Conservation (phyloP, 2,113 vertebrate genomes). For the Zosterops hypoxanthus region DNA sequence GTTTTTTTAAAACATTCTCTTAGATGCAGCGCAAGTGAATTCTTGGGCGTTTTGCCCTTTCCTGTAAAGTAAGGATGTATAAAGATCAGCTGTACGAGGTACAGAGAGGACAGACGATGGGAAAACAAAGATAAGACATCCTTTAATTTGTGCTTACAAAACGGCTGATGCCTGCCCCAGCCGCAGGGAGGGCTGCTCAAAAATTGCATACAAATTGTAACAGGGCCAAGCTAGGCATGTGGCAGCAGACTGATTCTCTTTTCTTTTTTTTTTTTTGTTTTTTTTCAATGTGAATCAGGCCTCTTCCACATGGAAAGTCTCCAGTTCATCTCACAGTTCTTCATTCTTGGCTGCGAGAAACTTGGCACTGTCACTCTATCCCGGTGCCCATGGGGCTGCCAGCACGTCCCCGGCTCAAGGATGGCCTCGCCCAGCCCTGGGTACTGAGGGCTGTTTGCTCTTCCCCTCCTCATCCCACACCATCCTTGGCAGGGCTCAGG, state of each 20-base stretch:
- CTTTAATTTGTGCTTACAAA: neutral
- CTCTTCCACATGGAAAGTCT: neutral
- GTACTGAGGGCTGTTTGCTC: neutral
- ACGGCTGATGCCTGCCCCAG: neutral
- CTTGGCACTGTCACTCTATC: fast-evolving
- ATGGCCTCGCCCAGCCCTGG: fast-evolving
- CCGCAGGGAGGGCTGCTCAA: neutral
- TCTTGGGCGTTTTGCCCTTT: neutral
- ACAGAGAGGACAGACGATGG: neutral
- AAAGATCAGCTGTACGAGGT: neutral
- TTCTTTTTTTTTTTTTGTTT: too few relatives aligned
- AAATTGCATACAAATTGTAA: neutral
- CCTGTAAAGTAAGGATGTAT: neutral
- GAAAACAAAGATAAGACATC: neutral
- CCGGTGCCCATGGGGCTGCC: neutral
- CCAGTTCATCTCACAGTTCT: neutral
- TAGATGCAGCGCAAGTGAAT: neutral
- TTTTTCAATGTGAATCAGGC: neutral
- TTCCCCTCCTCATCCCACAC: neutral
- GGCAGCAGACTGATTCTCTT: neutral
- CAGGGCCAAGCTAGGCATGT: neutral
- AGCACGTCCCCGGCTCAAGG: neutral
- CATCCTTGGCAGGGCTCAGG: fast-evolving
- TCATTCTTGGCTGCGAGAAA: neutral
- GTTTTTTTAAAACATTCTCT: neutral